Percentiles rank a stretch among this genome's conserved stretches.
These are phyloP conservation scores for Fragum sueziense DNA, from an alignment of 2,888 invertebrate species.

Conservation along the genomic window DNA sequence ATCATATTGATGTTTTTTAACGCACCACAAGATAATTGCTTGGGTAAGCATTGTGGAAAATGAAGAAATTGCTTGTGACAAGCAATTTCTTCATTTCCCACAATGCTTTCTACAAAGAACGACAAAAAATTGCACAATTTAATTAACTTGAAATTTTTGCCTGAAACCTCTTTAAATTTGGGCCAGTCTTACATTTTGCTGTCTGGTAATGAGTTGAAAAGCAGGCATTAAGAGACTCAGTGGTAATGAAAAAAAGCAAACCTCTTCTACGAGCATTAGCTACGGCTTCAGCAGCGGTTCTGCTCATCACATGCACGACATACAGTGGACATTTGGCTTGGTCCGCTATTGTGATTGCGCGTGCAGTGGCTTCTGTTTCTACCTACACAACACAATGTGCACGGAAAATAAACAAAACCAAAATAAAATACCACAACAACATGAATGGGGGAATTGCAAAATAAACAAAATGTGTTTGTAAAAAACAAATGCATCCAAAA, in stretches of 20 bases:
- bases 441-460: too few relatives aligned
- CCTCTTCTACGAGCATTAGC: conserved; percentile 85
- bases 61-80: neutral
- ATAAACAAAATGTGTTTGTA: too few relatives aligned
- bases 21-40: too few relatives aligned
- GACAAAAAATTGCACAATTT: neutral
- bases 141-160: neutral
- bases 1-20: too few relatives aligned
- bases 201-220: too few relatives aligned
- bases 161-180: neutral
- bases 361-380: conserved; percentile 92
- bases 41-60: neutral
- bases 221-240: neutral
- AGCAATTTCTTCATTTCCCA: neutral
- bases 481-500: too few relatives aligned
- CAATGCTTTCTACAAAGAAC: neutral
- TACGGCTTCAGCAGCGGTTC: conserved; percentile 92
- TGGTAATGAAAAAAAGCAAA: conserved; percentile 33
- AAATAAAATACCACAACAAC: conserved; percentile 31
- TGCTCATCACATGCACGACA: conserved; percentile 98
- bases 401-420: conserved; percentile 10
- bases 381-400: conserved; percentile 64
- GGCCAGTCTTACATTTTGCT: neutral
- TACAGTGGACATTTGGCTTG: conserved; percentile 96
- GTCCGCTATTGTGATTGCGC: conserved; percentile 92